phyloP scores from a whole-genome alignment of 2,888 invertebrate species.

The Cartodere bifasciata region DNA sequence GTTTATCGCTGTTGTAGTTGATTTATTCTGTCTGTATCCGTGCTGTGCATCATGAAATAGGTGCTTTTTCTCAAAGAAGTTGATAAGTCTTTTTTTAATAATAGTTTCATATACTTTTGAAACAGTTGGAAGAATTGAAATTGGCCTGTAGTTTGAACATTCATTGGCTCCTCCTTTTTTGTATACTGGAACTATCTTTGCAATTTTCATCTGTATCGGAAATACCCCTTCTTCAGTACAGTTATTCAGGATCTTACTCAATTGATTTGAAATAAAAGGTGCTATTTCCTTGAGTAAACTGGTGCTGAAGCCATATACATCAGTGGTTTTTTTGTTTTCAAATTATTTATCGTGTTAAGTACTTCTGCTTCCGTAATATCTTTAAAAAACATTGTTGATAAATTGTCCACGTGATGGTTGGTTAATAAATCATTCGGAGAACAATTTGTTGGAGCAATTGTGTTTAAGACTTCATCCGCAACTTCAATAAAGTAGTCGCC shows the following conservation, averaged over 20 bases:
- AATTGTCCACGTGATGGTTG: too few relatives aligned
- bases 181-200: conserved; percentile 3
- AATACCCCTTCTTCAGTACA: conserved; percentile 4
- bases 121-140: background rate
- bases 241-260: conserved; percentile 1
- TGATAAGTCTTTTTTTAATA: conserved; percentile 1
- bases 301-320: too few relatives aligned
- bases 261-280: conserved; percentile 4
- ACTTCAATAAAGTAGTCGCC: too few relatives aligned
- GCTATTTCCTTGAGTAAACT: too few relatives aligned
- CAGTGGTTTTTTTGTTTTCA: too few relatives aligned
- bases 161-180: conserved; percentile 1
- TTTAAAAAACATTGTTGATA: too few relatives aligned
- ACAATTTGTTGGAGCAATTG: too few relatives aligned
- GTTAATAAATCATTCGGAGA: too few relatives aligned
- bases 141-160: conserved; percentile 3
- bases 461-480: too few relatives aligned
- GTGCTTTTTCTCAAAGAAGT: background rate
- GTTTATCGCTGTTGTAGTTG: conserved; percentile 2
- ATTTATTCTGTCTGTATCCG: conserved; percentile 3
- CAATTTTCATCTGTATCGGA: conserved; percentile 1
- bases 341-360: too few relatives aligned
- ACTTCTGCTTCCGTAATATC: too few relatives aligned
- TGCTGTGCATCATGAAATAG: background rate
- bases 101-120: background rate